These are phyloP conservation scores for Chionodraco myersi DNA, from an alignment of 2,113 vertebrate genomes.

Conservation along the genomic window DNA sequence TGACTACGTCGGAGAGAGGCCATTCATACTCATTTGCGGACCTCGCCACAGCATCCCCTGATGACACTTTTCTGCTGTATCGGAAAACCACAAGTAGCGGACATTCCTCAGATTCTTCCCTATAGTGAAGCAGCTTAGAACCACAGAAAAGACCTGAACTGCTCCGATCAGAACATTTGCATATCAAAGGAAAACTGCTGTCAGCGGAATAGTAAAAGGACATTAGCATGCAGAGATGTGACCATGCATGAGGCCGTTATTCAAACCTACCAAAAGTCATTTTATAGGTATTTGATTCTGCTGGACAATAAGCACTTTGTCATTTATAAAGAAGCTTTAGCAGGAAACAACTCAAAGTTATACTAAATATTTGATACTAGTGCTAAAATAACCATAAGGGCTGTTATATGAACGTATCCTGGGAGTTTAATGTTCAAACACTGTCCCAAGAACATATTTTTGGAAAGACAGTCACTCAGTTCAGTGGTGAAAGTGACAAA, in stretches of 20 bases:
- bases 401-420: neutral
- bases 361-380: neutral
- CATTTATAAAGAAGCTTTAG: conserved; percentile 6
- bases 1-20: conserved; percentile 48
- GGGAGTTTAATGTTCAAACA: neutral
- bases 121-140: conserved; percentile 51
- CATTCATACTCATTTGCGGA: conserved; percentile 59
- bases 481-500: neutral
- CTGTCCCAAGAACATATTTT: conserved; percentile 12
- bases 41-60: conserved; percentile 31
- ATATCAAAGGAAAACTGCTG: conserved; percentile 80
- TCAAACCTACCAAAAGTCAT: conserved; percentile 42
- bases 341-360: neutral
- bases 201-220: conserved; percentile 62
- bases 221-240: conserved; percentile 70
- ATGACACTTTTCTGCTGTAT: conserved; percentile 56
- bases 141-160: conserved; percentile 55
- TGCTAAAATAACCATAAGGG: neutral
- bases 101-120: conserved; percentile 73
- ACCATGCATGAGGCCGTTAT: conserved; percentile 43
- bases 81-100: conserved; percentile 43
- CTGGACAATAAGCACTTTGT: conserved; percentile 10
- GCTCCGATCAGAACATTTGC: conserved; percentile 73
- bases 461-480: neutral
- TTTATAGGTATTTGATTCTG: conserved; percentile 47